These are phyloP conservation scores for Rhinoptilus africanus DNA, from an alignment of 2,113 vertebrate species.

Conservation along the genomic window DNA sequence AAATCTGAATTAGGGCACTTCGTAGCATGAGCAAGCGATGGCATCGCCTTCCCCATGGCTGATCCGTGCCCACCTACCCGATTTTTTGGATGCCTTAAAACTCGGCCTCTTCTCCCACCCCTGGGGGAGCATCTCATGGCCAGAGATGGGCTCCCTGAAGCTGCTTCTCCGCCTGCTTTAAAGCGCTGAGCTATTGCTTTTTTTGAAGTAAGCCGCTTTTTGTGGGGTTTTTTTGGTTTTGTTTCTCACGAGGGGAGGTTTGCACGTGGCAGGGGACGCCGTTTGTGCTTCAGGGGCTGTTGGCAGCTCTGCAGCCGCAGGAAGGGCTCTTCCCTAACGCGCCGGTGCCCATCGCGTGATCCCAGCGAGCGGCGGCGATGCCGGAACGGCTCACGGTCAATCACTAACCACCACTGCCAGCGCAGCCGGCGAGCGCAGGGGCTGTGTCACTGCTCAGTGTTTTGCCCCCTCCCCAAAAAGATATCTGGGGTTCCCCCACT, in stretches of 20 bases:
- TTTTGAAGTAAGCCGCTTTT: neutral
- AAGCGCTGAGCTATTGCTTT: neutral
- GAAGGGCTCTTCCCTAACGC: neutral
- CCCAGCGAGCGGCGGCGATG: fast-evolving
- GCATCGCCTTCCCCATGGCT: neutral
- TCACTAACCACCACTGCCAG: neutral
- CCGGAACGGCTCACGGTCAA: neutral
- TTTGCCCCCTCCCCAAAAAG: neutral
- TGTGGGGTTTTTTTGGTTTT: too few species aligned
- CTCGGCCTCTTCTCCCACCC: neutral
- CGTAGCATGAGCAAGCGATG: fast-evolving
- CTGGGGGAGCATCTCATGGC: neutral
- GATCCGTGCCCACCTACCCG: neutral
- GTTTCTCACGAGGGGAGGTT: neutral
- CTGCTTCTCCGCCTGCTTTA: neutral
- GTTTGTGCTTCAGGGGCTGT: neutral
- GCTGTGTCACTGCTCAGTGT: neutral
- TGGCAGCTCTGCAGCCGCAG: neutral
- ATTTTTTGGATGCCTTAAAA: neutral
- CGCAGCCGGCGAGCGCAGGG: fast-evolving
- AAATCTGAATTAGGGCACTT: neutral
- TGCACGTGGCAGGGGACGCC: neutral
- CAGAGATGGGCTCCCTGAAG: fast-evolving
- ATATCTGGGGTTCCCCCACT: fast-evolving
- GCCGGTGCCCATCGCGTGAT: neutral